phyloP scores from a whole-genome alignment of 2,888 invertebrate species.

The Priocnemis perturbator region DNA sequence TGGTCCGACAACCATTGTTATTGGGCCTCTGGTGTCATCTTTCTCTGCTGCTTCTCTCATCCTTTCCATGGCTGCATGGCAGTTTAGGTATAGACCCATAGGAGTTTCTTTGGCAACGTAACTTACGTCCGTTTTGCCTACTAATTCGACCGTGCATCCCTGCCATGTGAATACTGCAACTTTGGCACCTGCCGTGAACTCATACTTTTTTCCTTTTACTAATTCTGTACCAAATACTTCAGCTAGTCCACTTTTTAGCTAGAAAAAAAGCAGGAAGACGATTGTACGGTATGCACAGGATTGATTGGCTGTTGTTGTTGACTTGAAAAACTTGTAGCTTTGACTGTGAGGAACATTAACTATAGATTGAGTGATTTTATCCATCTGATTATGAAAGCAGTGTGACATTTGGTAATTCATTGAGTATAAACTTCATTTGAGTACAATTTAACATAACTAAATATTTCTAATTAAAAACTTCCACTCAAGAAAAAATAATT shows the following conservation, averaged over 20 bases:
- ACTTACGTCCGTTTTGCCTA: slow-evolving; percentile 93
- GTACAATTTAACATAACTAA: no score
- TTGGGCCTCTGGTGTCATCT: slow-evolving; percentile 85
- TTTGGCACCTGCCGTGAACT: slow-evolving; percentile 92
- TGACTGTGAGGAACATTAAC: no score
- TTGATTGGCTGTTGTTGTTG: no score
- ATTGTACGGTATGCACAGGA: background rate
- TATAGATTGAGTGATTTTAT: no score
- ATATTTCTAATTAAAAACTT: no score
- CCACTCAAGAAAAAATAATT: no score
- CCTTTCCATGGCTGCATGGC: slow-evolving; percentile 95
- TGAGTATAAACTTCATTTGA: no score
- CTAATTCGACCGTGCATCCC: slow-evolving; percentile 90
- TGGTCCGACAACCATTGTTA: slow-evolving; percentile 94
- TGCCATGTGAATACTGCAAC: slow-evolving; percentile 98
- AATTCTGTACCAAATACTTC: slow-evolving; percentile 98
- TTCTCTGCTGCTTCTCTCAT: slow-evolving; percentile 89
- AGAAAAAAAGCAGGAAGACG: background rate
- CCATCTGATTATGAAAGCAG: no score
- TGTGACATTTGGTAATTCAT: no score
- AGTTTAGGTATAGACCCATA: slow-evolving; percentile 96
- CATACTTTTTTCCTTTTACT: slow-evolving; percentile 93
- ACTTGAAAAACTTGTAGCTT: no score
- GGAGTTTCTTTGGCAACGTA: slow-evolving; percentile 98
- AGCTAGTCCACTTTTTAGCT: slow-evolving; percentile 93